Evolutionary conservation across 2,113 vertebrate species (phyloP).

Genomic region (Vicugna pacos): DNA sequence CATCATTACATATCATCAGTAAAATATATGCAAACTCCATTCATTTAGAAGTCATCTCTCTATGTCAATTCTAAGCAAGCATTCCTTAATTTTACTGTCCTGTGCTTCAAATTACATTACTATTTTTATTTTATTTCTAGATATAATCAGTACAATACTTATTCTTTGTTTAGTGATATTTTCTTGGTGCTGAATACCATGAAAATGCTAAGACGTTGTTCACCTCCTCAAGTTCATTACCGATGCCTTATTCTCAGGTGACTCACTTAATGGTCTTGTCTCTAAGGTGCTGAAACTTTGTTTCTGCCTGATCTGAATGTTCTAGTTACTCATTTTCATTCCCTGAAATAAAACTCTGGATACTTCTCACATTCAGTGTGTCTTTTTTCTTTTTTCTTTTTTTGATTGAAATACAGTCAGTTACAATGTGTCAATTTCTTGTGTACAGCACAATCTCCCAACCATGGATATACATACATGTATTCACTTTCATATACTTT

Average conservation of each 20-base stretch:
- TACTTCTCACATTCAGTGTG: neutral
- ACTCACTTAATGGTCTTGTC: neutral
- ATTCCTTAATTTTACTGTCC: neutral
- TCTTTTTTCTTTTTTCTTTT: no score
- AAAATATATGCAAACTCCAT: neutral
- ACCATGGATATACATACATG: no score
- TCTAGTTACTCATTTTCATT: neutral
- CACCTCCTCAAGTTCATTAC: constrained; percentile 43
- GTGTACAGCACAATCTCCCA: no score
- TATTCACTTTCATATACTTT: no score
- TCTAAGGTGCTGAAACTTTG: constrained; percentile 1
- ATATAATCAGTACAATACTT: neutral
- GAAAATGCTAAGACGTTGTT: constrained; percentile 19
- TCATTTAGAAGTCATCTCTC: neutral
- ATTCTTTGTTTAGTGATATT: constrained; percentile 55
- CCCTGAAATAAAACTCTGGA: neutral
- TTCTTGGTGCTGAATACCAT: constrained; percentile 33
- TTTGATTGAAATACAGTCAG: no score
- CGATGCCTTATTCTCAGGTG: constrained; percentile 38
- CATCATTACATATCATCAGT: neutral
- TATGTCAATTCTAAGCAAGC: neutral
- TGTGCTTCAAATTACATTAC: neutral
- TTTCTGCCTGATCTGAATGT: neutral
- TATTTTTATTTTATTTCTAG: constrained; percentile 39
- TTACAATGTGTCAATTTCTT: no score